phyloP scores from a whole-genome alignment of 2,113 vertebrate species.

The Paradoxurus hermaphroditus region DNA sequence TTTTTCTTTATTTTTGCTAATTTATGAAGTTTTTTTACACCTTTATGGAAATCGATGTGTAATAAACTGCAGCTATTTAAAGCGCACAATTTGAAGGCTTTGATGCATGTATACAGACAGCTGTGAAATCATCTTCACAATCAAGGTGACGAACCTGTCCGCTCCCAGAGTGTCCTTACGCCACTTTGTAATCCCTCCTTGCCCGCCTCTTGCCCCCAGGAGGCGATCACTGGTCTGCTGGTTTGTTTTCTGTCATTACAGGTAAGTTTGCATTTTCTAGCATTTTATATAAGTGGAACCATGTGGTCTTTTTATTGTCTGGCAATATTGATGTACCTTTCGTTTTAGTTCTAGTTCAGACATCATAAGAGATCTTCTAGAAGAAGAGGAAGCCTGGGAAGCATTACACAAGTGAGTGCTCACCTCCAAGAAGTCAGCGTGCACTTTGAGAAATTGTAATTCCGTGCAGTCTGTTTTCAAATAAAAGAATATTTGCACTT shows the following conservation, averaged over 20 bases:
- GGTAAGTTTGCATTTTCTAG: background rate
- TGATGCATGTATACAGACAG: background rate
- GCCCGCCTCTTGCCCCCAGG: fast-evolving
- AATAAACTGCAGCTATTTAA: background rate
- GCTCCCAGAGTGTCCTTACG: background rate
- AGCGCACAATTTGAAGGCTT: background rate
- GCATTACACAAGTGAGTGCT: slow-evolving; percentile 79
- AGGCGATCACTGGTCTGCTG: background rate
- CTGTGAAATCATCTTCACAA: background rate
- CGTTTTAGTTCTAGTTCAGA: slow-evolving; percentile 84
- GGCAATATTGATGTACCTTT: background rate
- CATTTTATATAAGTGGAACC: background rate
- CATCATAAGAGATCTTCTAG: slow-evolving; percentile 82
- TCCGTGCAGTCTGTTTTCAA: background rate
- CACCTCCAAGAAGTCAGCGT: background rate
- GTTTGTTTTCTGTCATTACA: background rate
- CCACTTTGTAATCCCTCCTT: background rate
- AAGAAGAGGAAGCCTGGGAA: slow-evolving; percentile 47
- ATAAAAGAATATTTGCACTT: background rate
- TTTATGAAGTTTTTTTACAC: background rate
- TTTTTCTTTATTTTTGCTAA: background rate
- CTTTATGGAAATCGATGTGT: background rate
- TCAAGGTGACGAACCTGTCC: background rate
- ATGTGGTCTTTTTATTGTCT: background rate
- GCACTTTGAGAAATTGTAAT: background rate